phyloP scores from a whole-genome alignment of 2,888 invertebrate genomes.

The Neria commutata region DNA sequence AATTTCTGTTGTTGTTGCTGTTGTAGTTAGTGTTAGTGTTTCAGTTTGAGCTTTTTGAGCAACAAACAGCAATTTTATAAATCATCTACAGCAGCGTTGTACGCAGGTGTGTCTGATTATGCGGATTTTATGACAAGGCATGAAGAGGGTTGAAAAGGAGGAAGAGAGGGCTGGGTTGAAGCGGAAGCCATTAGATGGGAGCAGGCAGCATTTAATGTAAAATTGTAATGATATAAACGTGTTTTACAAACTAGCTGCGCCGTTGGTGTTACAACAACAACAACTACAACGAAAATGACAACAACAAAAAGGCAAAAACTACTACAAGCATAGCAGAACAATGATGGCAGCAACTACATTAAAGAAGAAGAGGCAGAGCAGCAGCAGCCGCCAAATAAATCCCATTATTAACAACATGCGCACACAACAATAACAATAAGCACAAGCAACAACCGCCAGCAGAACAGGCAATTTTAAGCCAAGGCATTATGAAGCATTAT shows the following conservation, averaged over 20 bases:
- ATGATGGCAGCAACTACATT: neutral
- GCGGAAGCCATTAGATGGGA: neutral
- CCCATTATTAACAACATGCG: neutral
- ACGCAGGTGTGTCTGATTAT: neutral
- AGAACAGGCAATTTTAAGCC: too few species aligned
- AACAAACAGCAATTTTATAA: too few species aligned
- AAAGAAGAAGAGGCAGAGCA: neutral
- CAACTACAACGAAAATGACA: neutral
- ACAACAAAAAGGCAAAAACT: neutral
- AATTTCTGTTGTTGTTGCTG: neutral
- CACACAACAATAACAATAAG: neutral
- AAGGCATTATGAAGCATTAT: too few species aligned
- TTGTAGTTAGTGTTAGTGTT: neutral
- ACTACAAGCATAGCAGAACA: too few species aligned
- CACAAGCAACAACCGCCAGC: too few species aligned
- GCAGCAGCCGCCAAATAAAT: neutral
- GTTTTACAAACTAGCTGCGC: neutral
- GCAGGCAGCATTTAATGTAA: neutral
- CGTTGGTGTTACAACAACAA: neutral
- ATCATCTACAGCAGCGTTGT: neutral
- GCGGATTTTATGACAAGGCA: too few species aligned
- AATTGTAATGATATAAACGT: constrained; percentile 3
- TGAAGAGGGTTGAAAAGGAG: neutral
- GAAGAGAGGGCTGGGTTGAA: too few species aligned
- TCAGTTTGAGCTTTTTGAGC: neutral